Conservation (phyloP, 2,888 invertebrate genomes). For the Melipona beecheii region DNA sequence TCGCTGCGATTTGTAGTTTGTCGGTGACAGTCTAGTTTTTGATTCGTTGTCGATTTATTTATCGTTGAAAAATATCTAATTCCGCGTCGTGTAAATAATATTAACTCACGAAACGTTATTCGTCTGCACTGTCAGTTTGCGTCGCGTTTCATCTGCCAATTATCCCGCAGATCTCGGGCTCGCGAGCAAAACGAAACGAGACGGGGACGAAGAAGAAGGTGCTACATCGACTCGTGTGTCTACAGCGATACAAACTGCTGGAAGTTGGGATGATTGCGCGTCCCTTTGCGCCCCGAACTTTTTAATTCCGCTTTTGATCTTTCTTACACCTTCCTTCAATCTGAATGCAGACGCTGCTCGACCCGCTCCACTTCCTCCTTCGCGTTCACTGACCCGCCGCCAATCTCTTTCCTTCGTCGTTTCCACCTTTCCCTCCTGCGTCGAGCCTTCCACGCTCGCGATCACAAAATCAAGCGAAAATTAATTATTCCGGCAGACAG, state of each 20-base stretch:
- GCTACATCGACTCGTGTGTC: no score
- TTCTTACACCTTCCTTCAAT: neutral
- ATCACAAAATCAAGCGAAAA: neutral
- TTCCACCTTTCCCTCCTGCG: no score
- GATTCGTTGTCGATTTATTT: no score
- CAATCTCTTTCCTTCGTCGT: neutral
- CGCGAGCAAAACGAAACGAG: neutral
- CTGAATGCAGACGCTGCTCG: neutral
- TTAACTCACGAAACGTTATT: neutral
- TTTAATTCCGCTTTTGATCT: conserved; percentile 40
- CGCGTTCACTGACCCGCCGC: neutral
- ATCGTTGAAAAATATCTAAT: neutral
- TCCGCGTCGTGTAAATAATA: neutral
- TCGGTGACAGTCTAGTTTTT: no score
- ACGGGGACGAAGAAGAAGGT: neutral
- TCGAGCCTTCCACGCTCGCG: neutral
- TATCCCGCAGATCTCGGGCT: neutral
- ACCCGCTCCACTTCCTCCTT: neutral
- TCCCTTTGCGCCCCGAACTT: conserved; percentile 22
- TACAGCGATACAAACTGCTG: neutral
- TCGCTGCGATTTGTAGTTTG: no score
- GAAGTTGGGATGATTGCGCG: conserved; percentile 21
- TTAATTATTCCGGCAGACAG: neutral
- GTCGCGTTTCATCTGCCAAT: neutral
- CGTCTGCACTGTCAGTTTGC: neutral